These are phyloP conservation scores for Mesoclemmys tuberculata DNA, from an alignment of 2,113 vertebrate species.

Conservation along the genomic window DNA sequence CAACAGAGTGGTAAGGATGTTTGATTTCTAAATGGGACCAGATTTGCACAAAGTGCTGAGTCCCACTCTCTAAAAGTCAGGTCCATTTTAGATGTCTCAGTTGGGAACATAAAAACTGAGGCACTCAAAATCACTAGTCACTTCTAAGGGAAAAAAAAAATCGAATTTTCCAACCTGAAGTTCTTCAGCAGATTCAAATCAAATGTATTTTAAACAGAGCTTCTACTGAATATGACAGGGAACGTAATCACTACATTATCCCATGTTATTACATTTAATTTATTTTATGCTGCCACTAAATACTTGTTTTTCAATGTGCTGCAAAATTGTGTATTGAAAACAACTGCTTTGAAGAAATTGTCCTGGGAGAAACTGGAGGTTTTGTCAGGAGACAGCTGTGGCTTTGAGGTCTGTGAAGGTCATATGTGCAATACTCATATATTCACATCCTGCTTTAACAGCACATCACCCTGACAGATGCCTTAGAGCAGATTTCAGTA, in stretches of 20 bases:
- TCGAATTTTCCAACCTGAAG: too few relatives aligned
- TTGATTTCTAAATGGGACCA: too few relatives aligned
- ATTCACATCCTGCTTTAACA: neutral
- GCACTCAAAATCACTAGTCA: too few relatives aligned
- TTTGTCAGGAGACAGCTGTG: neutral
- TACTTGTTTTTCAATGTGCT: neutral
- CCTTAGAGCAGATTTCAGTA: neutral
- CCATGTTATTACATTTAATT: neutral
- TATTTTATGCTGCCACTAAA: neutral
- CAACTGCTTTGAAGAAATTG: neutral
- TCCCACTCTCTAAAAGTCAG: too few relatives aligned
- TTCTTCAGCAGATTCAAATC: too few relatives aligned
- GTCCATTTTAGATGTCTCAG: too few relatives aligned
- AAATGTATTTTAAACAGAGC: too few relatives aligned
- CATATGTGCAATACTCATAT: neutral
- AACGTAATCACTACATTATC: neutral
- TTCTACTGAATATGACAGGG: too few relatives aligned
- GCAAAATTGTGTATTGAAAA: neutral
- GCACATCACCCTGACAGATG: neutral
- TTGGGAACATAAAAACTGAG: too few relatives aligned
- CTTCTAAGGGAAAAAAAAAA: too few relatives aligned
- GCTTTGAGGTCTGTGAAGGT: neutral
- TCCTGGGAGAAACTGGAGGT: neutral
- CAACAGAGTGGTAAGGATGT: too few relatives aligned
- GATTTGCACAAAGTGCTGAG: too few relatives aligned